Conservation (phyloP, 2,888 invertebrate species). For the Tortricodes alternella region DNA sequence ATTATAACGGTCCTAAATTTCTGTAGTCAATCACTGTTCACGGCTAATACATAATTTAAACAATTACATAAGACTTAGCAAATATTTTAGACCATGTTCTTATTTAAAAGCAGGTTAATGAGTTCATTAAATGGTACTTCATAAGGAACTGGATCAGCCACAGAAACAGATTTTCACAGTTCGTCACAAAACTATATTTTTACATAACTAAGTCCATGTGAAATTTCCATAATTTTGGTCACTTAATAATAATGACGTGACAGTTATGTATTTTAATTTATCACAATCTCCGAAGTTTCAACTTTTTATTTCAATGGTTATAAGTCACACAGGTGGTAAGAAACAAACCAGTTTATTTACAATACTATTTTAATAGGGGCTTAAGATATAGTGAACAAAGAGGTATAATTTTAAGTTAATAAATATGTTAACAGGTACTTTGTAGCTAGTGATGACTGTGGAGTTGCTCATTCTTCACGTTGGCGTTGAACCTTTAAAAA, state of each 20-base stretch:
- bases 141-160: constrained; percentile 24
- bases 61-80: not conserved
- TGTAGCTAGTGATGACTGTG: constrained; percentile 28
- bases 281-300: not conserved
- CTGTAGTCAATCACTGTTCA: not conserved
- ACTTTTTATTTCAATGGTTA: not conserved
- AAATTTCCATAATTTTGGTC: not conserved
- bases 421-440: constrained; percentile 13
- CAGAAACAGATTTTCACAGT: constrained; percentile 38
- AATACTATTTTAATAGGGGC: constrained; percentile 9
- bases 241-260: constrained; percentile 3
- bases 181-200: constrained; percentile 24
- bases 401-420: constrained; percentile 17
- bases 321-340: not conserved
- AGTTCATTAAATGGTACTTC: constrained; percentile 28
- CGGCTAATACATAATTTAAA: not conserved
- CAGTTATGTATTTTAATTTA: not conserved
- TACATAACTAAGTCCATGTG: constrained; percentile 1
- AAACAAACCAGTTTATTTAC: not conserved
- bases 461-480: constrained; percentile 57
- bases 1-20: no score
- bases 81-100: not conserved
- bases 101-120: constrained; percentile 24
- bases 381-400: constrained; percentile 9
- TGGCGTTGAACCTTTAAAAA: constrained; percentile 73